These are phyloP conservation scores for Tragelaphus oryx DNA, from an alignment of 2,797 vertebrate genomes.

Conservation along the genomic window DNA sequence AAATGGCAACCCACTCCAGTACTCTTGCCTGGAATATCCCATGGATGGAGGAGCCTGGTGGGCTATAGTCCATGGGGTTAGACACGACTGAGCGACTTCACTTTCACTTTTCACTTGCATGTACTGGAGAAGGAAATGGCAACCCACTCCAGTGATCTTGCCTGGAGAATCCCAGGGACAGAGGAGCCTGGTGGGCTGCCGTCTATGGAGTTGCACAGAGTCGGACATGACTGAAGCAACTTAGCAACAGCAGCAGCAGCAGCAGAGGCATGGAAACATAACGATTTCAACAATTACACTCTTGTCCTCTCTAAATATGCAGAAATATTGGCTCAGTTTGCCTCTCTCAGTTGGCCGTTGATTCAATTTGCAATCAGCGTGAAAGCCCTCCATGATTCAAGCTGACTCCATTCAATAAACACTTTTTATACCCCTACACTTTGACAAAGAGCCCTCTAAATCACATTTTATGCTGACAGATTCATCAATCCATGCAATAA, in stretches of 20 bases:
- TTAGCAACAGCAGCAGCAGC: background rate
- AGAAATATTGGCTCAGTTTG: background rate
- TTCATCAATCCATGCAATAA: background rate
- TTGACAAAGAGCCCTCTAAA: background rate
- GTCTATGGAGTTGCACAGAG: accelerated
- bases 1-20: too few relatives aligned
- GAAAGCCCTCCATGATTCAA: background rate
- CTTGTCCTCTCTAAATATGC: background rate
- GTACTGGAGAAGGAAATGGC: background rate
- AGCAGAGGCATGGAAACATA: background rate
- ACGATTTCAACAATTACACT: background rate
- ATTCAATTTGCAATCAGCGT: background rate
- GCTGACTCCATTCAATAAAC: background rate
- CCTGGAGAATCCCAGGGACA: background rate
- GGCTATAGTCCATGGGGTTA: too few relatives aligned
- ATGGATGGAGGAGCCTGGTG: too few relatives aligned
- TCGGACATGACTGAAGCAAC: accelerated
- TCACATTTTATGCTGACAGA: background rate
- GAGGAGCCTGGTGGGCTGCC: background rate
- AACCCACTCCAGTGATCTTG: background rate
- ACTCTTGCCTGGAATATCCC: too few relatives aligned
- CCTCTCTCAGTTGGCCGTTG: background rate
- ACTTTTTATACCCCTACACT: background rate
- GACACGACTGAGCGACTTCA: accelerated
- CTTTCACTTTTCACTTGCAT: background rate